Evolutionary conservation across 2,113 vertebrate genomes (phyloP).

Genomic region (Emydocephalus ijimae): DNA sequence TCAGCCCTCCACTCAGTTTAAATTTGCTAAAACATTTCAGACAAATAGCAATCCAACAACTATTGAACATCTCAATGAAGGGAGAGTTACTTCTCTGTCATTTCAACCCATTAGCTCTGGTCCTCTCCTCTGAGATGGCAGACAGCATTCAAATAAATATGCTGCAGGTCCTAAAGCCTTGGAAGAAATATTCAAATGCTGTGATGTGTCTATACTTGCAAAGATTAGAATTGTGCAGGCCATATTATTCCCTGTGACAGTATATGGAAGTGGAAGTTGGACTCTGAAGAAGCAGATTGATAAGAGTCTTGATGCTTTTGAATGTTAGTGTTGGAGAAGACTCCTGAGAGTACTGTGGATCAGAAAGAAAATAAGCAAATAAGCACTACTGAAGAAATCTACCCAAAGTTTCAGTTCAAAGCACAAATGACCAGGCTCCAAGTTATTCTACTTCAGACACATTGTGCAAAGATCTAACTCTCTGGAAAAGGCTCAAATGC

Average conservation of each 20-base stretch:
- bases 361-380: not conserved
- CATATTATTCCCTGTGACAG: not conserved
- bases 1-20: not conserved
- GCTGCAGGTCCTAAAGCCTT: not conserved
- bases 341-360: not conserved
- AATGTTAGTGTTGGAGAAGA: not conserved
- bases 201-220: not conserved
- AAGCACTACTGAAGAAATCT: not conserved
- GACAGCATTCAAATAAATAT: not conserved
- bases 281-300: not conserved
- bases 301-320: not conserved
- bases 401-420: not conserved
- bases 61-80: not conserved
- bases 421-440: not conserved
- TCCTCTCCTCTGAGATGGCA: not conserved
- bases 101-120: not conserved
- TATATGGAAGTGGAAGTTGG: not conserved
- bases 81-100: not conserved
- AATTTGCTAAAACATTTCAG: not conserved
- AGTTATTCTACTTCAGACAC: not conserved
- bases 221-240: not conserved
- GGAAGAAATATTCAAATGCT: not conserved
- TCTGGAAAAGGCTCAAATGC: not conserved
- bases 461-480: not conserved
- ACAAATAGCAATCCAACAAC: not conserved